phyloP scores from a whole-genome alignment of 2,797 vertebrate genomes.

The Monodelphis domestica region DNA sequence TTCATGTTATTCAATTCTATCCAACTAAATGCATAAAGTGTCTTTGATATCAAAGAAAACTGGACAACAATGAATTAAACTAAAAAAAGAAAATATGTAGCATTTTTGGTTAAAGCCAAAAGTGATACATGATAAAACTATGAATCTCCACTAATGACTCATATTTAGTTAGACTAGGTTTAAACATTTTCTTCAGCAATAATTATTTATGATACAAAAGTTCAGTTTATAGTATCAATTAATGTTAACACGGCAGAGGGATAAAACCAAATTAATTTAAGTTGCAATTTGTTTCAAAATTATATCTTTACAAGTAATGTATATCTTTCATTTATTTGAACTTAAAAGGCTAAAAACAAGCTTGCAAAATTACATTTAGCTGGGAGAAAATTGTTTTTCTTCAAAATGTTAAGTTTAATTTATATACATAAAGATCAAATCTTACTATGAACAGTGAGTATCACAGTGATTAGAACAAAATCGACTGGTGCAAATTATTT shows the following conservation, averaged over 20 bases:
- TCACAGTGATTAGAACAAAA: slow-evolving; percentile 43
- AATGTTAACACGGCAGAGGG: neutral
- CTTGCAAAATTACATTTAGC: neutral
- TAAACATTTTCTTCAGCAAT: neutral
- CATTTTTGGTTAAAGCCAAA: neutral
- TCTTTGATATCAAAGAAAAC: neutral
- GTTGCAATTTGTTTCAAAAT: neutral
- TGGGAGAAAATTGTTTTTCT: neutral
- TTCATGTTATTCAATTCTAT: neutral
- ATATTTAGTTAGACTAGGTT: neutral
- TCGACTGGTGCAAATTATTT: neutral
- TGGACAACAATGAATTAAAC: neutral
- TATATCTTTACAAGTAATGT: neutral
- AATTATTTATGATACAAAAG: neutral
- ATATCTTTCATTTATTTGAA: neutral
- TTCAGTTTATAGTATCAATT: neutral
- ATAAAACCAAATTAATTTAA: neutral
- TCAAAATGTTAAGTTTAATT: neutral
- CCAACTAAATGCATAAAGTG: neutral
- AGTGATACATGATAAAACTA: neutral
- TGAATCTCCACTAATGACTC: neutral
- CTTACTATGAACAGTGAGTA: neutral
- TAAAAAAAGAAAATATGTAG: neutral
- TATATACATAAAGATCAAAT: neutral
- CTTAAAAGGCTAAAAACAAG: neutral